Conservation (phyloP, 2,797 vertebrate genomes). For the Okamejei kenojei region DNA sequence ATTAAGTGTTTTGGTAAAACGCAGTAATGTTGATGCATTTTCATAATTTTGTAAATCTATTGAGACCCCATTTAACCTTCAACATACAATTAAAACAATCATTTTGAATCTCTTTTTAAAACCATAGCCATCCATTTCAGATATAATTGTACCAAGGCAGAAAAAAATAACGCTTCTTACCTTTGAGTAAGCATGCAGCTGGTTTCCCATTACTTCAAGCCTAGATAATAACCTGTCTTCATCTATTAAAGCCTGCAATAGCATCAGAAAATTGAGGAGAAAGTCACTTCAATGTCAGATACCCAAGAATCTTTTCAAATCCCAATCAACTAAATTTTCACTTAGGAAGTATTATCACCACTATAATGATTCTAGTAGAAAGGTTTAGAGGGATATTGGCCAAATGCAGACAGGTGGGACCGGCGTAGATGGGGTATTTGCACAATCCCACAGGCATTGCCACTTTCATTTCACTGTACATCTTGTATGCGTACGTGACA, state of each 20-base stretch:
- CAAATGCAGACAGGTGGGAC: no score
- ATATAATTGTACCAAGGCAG: neutral
- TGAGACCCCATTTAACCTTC: neutral
- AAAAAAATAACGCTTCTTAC: slow-evolving; percentile 52
- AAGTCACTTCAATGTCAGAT: slow-evolving; percentile 41
- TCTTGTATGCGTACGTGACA: no score
- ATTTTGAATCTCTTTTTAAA: neutral
- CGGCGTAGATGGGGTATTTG: no score
- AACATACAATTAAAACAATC: neutral
- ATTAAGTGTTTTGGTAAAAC: neutral
- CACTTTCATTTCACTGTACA: no score
- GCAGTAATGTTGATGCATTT: neutral
- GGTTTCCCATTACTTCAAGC: slow-evolving; percentile 97
- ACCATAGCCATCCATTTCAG: neutral
- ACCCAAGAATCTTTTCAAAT: slow-evolving; percentile 6
- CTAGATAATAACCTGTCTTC: slow-evolving; percentile 94
- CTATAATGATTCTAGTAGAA: no score
- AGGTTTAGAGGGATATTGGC: no score
- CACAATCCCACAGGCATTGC: no score
- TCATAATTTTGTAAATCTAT: neutral
- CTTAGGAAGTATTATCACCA: no score
- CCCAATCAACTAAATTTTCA: neutral
- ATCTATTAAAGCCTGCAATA: slow-evolving; percentile 87
- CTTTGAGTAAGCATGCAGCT: slow-evolving; percentile 93
- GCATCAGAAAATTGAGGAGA: slow-evolving; percentile 41